Conservation (phyloP, 2,888 invertebrate genomes). For the Lochmaea capreae region DNA sequence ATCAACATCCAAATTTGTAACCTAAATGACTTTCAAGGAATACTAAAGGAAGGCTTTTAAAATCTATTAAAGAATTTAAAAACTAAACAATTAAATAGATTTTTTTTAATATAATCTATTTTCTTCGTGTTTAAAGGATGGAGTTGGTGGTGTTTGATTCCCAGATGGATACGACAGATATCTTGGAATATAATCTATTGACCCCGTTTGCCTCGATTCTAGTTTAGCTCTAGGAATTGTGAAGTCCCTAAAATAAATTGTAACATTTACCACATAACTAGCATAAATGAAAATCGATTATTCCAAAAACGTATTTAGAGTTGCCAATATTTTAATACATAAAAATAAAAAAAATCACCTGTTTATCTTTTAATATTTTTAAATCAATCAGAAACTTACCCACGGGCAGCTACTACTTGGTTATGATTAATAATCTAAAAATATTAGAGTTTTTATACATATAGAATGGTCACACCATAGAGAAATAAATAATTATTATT, state of each 20-base stretch:
- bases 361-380: too few relatives aligned
- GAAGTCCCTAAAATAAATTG: conserved; percentile 16
- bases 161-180: neutral
- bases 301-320: too few relatives aligned
- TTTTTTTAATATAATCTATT: neutral
- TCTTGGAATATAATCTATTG: neutral
- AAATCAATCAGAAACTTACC: neutral
- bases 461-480: neutral
- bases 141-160: neutral
- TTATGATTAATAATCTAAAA: conserved; percentile 22
- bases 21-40: too few relatives aligned
- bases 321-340: too few relatives aligned
- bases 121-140: neutral
- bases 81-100: neutral
- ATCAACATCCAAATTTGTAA: too few relatives aligned
- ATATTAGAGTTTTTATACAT: neutral
- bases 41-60: too few relatives aligned
- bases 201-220: neutral
- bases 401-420: neutral
- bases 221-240: conserved; percentile 37
- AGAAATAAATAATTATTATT: too few relatives aligned
- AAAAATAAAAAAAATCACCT: too few relatives aligned
- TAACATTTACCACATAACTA: neutral
- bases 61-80: too few relatives aligned
- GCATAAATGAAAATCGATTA: too few relatives aligned